phyloP scores from a whole-genome alignment of 2,113 vertebrate genomes.

The Rhinolophus sinicus region DNA sequence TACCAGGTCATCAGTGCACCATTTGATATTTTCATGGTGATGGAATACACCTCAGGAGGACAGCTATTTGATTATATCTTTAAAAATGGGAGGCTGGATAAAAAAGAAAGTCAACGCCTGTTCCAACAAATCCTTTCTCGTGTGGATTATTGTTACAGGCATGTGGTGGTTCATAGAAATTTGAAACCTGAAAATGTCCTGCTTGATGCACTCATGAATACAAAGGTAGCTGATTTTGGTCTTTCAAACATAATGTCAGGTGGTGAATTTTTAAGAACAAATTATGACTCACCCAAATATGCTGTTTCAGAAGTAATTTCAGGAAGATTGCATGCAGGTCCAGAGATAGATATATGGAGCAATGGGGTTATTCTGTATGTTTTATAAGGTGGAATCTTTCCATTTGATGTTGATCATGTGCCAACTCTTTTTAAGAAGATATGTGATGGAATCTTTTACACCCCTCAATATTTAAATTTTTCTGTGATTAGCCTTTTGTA shows the following conservation, averaged over 20 bases:
- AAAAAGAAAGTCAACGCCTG: constrained; percentile 96
- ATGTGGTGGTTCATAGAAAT: constrained; percentile 99
- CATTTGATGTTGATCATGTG: constrained; percentile 98
- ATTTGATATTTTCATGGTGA: constrained; percentile 99
- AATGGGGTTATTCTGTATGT: constrained; percentile 99
- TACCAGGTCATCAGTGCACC: constrained; percentile 99
- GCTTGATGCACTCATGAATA: constrained; percentile 99
- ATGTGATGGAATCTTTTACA: constrained; percentile 99
- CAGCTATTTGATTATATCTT: constrained; percentile 99
- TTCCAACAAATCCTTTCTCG: constrained; percentile 99
- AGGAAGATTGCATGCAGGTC: constrained; percentile 97
- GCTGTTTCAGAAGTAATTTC: constrained; percentile 99
- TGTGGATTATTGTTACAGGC: constrained; percentile 98
- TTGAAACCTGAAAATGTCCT: constrained; percentile 99
- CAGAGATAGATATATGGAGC: constrained; percentile 99
- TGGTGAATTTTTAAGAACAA: constrained; percentile 97
- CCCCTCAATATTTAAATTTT: constrained; percentile 96
- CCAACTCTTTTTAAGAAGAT: constrained; percentile 99
- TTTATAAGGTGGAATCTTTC: constrained; percentile 95
- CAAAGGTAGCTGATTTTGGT: constrained; percentile 99
- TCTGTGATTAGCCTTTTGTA: constrained; percentile 95
- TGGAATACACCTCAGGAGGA: constrained; percentile 99
- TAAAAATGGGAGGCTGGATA: constrained; percentile 99
- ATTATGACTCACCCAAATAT: constrained; percentile 98
- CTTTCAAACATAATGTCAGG: constrained; percentile 99